Evolutionary conservation across 2,113 vertebrate species (phyloP), one percentile per base, ranked within the genome.

Genomic region (Gavia stellata): DNA sequence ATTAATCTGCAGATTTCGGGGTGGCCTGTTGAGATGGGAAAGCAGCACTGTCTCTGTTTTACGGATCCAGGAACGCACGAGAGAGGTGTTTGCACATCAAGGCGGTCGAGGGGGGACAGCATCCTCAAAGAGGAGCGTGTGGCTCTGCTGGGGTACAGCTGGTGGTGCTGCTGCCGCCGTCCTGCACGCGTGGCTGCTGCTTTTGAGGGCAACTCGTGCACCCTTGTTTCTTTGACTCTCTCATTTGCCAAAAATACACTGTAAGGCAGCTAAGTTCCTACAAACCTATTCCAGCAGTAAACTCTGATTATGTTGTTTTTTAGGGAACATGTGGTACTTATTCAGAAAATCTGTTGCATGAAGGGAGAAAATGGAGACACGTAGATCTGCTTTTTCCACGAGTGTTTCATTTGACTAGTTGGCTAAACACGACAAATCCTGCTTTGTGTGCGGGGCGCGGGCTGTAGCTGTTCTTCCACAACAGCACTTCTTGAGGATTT

Each of bases 61-160:
- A 17, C 0, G 7, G 36, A n/a, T 53, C 19, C 1, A 20, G 34
- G 12, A 62, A 61, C n/a, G 31, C 8, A 42, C 91, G 65, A 45
- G 17, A 9, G n/a, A 56, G 36, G 9, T 0, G 1, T 83, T 45
- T 68, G 21, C 11, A 6, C 0, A 0, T n/a, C 9, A 14, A 3
- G 15, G 33, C 0, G 0, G 16, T 31, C 1, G 7, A 83, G 38
- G 42, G 6, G 47, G 34, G 26, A 10, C 5, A 6, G 10, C n/a
- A 59, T 21, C 50, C 65, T 49, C 18, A 18, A 50, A 12, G 55
- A 58, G n/a, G 8, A 14, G 10, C 0, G 0, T 14, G 36, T 3
- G 1, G 26, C 26, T 62, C 25, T 3, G 3, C n/a, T 26, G 36
- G 29, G 36, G 10, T 45, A 21, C 0, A 5, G 68, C 25, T 63